phyloP scores from a whole-genome alignment of 2,113 vertebrate genomes.

The Pyxicephalus adspersus region DNA sequence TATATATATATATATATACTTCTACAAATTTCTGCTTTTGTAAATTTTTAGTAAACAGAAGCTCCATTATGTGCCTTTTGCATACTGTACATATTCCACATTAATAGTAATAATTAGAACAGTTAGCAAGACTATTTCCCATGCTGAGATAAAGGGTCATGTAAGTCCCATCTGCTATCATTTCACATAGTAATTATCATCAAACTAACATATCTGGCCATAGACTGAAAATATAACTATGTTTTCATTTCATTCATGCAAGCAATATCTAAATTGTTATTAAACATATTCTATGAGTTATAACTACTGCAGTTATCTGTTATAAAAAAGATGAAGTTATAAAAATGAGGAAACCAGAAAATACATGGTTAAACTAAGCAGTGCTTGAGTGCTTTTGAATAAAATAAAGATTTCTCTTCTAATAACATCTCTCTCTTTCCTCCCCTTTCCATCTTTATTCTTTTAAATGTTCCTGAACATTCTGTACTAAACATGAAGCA shows the following conservation, averaged over 20 bases:
- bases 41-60: constrained; percentile 27
- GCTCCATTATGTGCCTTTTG: constrained; percentile 16
- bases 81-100: constrained; percentile 19
- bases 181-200: constrained; percentile 4
- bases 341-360: too few relatives aligned
- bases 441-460: too few relatives aligned
- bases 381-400: too few relatives aligned
- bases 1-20: constrained; percentile 15
- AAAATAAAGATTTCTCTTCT: too few relatives aligned
- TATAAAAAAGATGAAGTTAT: too few relatives aligned
- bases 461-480: too few relatives aligned
- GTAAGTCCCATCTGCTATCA: constrained; percentile 28
- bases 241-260: not conserved
- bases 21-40: constrained; percentile 36
- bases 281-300: too few relatives aligned
- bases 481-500: too few relatives aligned
- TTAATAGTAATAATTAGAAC: constrained; percentile 34
- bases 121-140: constrained; percentile 39
- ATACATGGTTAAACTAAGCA: not conserved
- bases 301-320: too few relatives aligned
- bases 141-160: constrained; percentile 33
- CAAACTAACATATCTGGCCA: constrained; percentile 4
- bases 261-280: too few relatives aligned
- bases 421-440: too few relatives aligned
- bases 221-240: not conserved